Conservation (phyloP, 2,113 vertebrate genomes). For the Nesoenas mayeri region DNA sequence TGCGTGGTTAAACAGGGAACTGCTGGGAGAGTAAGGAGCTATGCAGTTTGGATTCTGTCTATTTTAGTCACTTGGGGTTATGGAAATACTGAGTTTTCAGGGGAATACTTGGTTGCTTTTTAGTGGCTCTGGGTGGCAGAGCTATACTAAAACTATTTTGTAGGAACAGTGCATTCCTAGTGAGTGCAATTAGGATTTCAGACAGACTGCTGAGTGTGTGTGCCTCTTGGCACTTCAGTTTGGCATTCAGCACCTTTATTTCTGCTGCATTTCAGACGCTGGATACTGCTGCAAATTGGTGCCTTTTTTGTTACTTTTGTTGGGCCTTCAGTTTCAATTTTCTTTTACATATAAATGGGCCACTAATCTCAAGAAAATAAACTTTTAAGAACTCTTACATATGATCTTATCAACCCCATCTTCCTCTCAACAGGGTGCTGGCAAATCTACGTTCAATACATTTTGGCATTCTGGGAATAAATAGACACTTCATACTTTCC, state of each 20-base stretch:
- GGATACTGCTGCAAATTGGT: neutral
- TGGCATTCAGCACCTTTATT: neutral
- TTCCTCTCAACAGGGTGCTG: neutral
- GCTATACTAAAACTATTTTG: neutral
- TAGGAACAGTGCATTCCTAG: neutral
- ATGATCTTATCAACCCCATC: neutral
- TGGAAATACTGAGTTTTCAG: neutral
- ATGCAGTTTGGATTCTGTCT: neutral
- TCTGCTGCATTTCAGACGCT: neutral
- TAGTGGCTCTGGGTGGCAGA: neutral
- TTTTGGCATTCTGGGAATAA: neutral
- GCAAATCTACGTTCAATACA: neutral
- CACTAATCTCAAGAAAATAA: constrained; percentile 9
- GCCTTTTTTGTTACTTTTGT: neutral
- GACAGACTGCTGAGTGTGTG: neutral
- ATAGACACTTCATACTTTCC: neutral
- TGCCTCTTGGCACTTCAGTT: neutral
- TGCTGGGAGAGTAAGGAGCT: neutral
- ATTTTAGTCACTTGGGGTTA: neutral
- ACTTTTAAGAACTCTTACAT: neutral
- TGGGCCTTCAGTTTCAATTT: neutral
- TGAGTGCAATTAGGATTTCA: neutral
- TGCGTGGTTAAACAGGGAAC: too few species aligned
- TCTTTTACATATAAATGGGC: neutral
- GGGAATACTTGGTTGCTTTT: neutral